Conservation (phyloP, 2,797 vertebrate genomes). For the Myotis myotis region DNA sequence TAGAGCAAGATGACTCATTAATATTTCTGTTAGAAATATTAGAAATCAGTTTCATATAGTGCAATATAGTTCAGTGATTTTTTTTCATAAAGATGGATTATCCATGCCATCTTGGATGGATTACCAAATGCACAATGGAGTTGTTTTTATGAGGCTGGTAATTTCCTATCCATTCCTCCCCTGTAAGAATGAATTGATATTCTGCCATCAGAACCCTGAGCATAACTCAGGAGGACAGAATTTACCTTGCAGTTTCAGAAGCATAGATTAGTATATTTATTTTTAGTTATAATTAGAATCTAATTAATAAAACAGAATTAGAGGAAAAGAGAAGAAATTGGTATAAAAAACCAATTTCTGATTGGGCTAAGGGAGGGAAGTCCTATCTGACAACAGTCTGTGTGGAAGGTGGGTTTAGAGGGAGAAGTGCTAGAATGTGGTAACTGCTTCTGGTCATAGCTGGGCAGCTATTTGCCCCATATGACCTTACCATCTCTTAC, state of each 20-base stretch:
- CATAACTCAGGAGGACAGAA: not conserved
- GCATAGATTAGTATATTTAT: not conserved
- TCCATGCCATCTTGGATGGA: not conserved
- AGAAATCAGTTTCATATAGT: not conserved
- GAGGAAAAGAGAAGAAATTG: not conserved
- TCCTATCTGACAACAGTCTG: not conserved
- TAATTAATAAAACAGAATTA: not conserved
- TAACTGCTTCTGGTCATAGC: not conserved
- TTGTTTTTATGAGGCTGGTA: not conserved
- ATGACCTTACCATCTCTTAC: not conserved
- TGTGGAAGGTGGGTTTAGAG: not conserved
- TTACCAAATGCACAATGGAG: not conserved
- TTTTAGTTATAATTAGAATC: not conserved
- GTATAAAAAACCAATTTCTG: not conserved
- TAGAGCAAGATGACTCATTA: not conserved
- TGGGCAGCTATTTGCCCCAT: not conserved
- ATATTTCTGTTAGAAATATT: not conserved
- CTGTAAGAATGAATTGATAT: not conserved
- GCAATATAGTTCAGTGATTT: not conserved
- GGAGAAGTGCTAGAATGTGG: not conserved
- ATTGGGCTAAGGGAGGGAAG: not conserved
- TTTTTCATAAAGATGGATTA: conserved; percentile 26
- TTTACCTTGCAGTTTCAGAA: not conserved
- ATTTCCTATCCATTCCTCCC: not conserved
- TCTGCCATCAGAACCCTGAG: not conserved